Base-by-base conservation (phyloP, 2,797 vertebrate species). In the Acestrorhynchus altus region DNA sequence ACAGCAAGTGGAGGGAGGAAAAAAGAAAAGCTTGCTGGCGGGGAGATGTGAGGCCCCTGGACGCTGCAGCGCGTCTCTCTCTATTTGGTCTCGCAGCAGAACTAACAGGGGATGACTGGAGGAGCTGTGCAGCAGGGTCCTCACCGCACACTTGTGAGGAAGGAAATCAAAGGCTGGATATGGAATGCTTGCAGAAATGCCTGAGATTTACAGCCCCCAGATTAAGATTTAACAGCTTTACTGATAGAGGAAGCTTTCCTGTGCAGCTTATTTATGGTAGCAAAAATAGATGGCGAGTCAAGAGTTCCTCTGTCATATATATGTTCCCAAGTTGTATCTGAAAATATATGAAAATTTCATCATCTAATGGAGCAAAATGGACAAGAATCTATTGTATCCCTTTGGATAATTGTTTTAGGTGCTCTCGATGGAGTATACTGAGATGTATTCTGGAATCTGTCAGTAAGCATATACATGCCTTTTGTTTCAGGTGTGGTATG, bases 31-130 rank as follows among this genome's bases (percentile, higher is more conserved):
- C 35, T 42, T 64, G 31, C 67, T 83, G 67, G 52, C 28, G 61
- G 61, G 76, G 51, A 84, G 71, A 88, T 84, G 80, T 57, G 63
- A 76, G 61, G 84, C 77, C 83, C 69, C 73, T 72, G 81, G 86
- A 89, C 40, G 82, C 78, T 46, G 77, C 76, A 80, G 76, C 60
- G 57, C 74, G 79, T 90, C 82, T 60, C 83, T 85, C 88, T 87
- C 76, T 87, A 57, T 90, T 89, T 79, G 28, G 52, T 51, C 67
- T 81, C 71, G 59, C 63, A 28, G 77, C 71, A 77, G 52, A 81
- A 64, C 79, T 83, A 81, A 85, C 81, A 75, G 75, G 76, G 71
- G 72, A 77, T 83, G 79, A 83, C 79, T 81, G 74, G 42, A 56
- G 61, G 72, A 69, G 61, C 66, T 81, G 73, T 70, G 72, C 71